These are phyloP conservation scores for Parnassius apollo DNA, from an alignment of 2,888 invertebrate genomes.

Conservation along the genomic window DNA sequence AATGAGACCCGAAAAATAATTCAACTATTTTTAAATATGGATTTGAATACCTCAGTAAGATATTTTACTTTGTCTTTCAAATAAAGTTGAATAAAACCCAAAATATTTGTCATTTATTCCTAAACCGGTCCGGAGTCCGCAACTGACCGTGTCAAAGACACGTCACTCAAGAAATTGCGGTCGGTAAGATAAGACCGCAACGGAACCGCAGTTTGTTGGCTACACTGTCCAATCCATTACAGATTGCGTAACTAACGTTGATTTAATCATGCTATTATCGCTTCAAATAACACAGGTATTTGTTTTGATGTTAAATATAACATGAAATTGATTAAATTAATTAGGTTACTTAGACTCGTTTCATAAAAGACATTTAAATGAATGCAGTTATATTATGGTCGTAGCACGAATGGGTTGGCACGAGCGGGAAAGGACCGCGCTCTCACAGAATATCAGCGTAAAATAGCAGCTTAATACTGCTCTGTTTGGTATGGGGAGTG, in stretches of 20 bases:
- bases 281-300: conserved; percentile 14
- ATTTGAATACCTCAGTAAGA: no score
- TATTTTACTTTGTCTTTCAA: neutral
- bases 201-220: conserved; percentile 24
- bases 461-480: no score
- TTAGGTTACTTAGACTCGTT: no score
- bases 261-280: conserved; percentile 17
- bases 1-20: no score
- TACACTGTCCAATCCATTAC: conserved; percentile 4
- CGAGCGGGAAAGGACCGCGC: no score
- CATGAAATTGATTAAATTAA: no score
- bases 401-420: no score
- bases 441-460: no score
- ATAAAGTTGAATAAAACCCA: neutral
- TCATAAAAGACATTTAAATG: no score
- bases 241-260: conserved; percentile 18
- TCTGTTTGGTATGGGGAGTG: no score
- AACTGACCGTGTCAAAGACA: conserved; percentile 25
- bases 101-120: conserved; percentile 12
- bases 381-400: no score
- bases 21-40: no score
- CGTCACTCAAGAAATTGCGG: conserved; percentile 52
- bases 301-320: neutral
- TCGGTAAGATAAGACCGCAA: conserved; percentile 38
- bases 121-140: conserved; percentile 15